Evolutionary conservation across 2,113 vertebrate genomes (phyloP), one percentile per base, ranked within the genome.

Genomic region (Psilopsiagon aurifrons): DNA sequence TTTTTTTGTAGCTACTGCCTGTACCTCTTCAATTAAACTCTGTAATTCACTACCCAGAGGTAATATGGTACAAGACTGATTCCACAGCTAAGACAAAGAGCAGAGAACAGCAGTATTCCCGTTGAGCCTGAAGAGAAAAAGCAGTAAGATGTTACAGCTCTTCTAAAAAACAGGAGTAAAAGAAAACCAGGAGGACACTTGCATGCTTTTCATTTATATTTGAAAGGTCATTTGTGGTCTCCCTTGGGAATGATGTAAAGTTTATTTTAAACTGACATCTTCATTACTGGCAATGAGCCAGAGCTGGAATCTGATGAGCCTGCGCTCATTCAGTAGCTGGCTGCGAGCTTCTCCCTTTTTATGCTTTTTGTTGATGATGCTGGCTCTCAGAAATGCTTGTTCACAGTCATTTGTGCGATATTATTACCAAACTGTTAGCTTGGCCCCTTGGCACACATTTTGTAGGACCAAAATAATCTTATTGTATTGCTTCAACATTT

Each of bases 291-390:
- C 93, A 77, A 55, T 4, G 29, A 60, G 73, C 95, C 93, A 94
- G 66, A 94, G 83, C 78, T 80, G 86, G 91, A 97, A 97, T 95
- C 74, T 85, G 91, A 98, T 94, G 90, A 97, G 91, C 43, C 73
- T 87, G 83, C 31, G 51, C 41, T 93, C 81, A 86, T 74, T 41
- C 54, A 35, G 39, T 31, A 39, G 57, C 78, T 95, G 94, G 85
- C 91, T 94, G 69, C 1, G 6, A 94, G 66, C 85, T 76, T 75
- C 83, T 82, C 70, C 59, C 39, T 90, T 92, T 88, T 80, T 70
- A 59, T 91, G 60, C 11, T 52, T 71, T 19, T 70, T 88, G 37
- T 82, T 88, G 57, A 96, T 88, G 91, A 92, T 54, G 92, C 74
- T 94, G 93, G 66, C 74, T 87, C 91, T 85, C 57, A 73, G 85